These are phyloP conservation scores for Perccottus glenii DNA, from an alignment of 2,113 vertebrate species.

Conservation along the genomic window DNA sequence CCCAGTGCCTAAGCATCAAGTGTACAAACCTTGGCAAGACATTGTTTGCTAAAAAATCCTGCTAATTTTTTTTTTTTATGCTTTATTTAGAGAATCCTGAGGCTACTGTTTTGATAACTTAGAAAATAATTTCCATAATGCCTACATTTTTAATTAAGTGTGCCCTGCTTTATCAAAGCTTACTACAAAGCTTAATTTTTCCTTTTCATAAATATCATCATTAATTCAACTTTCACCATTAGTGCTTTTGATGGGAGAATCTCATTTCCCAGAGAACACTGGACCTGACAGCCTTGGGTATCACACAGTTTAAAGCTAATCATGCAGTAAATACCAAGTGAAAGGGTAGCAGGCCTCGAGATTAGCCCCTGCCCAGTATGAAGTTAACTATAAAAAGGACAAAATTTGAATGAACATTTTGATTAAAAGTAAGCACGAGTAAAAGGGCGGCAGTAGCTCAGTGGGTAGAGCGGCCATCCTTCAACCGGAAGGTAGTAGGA, in stretches of 20 bases:
- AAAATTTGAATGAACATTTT: not conserved
- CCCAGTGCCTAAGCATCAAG: not conserved
- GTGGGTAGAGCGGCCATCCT: too few relatives aligned
- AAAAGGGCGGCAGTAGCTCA: too few relatives aligned
- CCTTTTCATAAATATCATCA: constrained; percentile 2
- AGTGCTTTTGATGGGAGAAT: constrained; percentile 7
- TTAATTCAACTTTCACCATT: not conserved
- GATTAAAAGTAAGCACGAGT: not conserved
- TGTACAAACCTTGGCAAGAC: not conserved
- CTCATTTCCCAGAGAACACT: constrained; percentile 28
- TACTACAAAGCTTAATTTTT: constrained; percentile 4
- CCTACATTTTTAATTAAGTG: not conserved
- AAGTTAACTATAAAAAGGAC: constrained; percentile 5
- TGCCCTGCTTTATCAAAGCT: not conserved
- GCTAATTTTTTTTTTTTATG: not conserved
- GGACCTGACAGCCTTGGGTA: constrained; percentile 48
- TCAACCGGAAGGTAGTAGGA: too few relatives aligned
- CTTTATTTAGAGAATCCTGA: not conserved
- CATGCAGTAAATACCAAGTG: constrained; percentile 60
- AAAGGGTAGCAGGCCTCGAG: constrained; percentile 28
- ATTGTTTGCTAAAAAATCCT: not conserved
- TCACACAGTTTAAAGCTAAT: constrained; percentile 49
- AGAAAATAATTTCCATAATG: not conserved
- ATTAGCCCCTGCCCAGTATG: constrained; percentile 22
- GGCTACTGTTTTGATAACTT: constrained; percentile 6